Conservation (phyloP, 2,888 invertebrate genomes). For the Darwinula stevensoni region DNA sequence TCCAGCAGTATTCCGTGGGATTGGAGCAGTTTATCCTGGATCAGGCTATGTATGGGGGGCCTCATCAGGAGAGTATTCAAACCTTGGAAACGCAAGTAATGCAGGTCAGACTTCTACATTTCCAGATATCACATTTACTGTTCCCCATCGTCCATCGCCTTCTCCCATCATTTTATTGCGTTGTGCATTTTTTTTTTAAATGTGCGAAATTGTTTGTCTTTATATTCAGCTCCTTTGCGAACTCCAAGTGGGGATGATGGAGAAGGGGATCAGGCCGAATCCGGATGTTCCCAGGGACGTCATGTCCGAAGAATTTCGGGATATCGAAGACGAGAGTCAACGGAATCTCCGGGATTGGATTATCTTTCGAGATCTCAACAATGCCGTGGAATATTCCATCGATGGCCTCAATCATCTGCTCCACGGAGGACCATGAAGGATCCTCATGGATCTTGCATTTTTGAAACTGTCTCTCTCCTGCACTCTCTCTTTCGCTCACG, state of each 20-base stretch:
- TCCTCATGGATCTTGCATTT: too few relatives aligned
- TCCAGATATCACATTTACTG: too few relatives aligned
- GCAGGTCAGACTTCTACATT: too few relatives aligned
- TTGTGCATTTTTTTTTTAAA: too few relatives aligned
- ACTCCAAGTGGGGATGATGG: constrained; percentile 27
- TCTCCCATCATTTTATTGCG: too few relatives aligned
- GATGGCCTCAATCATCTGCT: too few relatives aligned
- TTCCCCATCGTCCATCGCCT: too few relatives aligned
- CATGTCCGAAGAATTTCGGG: constrained; percentile 15
- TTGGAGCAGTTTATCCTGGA: constrained; percentile 31
- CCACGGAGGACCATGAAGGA: too few relatives aligned
- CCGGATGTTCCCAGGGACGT: constrained; percentile 15
- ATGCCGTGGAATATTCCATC: constrained; percentile 25
- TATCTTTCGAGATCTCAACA: constrained; percentile 30
- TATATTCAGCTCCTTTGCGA: constrained; percentile 36
- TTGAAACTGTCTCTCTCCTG: too few relatives aligned
- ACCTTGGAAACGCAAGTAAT: too few relatives aligned
- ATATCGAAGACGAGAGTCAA: constrained; percentile 16
- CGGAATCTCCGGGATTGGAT: constrained; percentile 27
- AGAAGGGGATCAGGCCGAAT: constrained; percentile 21
- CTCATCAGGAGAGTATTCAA: background rate
- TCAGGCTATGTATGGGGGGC: constrained; percentile 21
- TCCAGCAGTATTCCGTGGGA: constrained; percentile 38
- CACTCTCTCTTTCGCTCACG: too few relatives aligned
- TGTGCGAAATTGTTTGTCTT: too few relatives aligned